These are phyloP conservation scores for Aphidius colemani DNA, from an alignment of 2,888 invertebrate species.

Conservation along the genomic window DNA sequence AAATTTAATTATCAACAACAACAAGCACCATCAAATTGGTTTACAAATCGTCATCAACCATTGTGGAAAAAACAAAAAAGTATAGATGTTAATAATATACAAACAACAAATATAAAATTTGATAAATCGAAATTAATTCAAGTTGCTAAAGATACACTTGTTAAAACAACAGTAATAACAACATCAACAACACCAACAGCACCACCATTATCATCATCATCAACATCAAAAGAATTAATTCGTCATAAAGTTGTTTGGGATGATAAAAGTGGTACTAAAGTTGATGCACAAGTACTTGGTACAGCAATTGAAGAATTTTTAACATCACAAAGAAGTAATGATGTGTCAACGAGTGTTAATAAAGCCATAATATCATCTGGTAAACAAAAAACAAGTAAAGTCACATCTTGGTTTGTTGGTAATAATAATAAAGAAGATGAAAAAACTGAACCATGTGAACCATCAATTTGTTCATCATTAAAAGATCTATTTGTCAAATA, in stretches of 20 bases:
- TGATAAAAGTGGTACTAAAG: constrained; percentile 75
- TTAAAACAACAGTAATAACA: constrained; percentile 34
- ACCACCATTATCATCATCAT: constrained; percentile 5
- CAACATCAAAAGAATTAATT: constrained; percentile 33
- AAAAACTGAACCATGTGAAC: constrained; percentile 74
- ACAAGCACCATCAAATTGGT: constrained; percentile 72
- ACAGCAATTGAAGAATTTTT: constrained; percentile 85
- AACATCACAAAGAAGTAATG: constrained; percentile 64
- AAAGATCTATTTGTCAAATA: constrained; percentile 88
- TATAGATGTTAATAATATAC: constrained; percentile 51
- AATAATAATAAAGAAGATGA: constrained; percentile 69
- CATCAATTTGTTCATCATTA: constrained; percentile 79
- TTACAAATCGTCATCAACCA: constrained; percentile 78
- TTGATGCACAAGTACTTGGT: constrained; percentile 76
- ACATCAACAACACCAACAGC: no score
- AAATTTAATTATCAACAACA: constrained; percentile 3
- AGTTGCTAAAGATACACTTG: constrained; percentile 60
- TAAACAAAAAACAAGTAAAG: constrained; percentile 51
- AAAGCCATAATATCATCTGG: constrained; percentile 54
- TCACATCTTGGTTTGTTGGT: constrained; percentile 52
- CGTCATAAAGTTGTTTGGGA: constrained; percentile 74
- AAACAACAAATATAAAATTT: constrained; percentile 66
- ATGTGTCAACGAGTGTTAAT: constrained; percentile 49
- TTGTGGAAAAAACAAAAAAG: constrained; percentile 65
- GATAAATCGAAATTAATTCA: constrained; percentile 65